Base-by-base conservation (phyloP, 2,113 vertebrate species). In the Phoenicopterus ruber region DNA sequence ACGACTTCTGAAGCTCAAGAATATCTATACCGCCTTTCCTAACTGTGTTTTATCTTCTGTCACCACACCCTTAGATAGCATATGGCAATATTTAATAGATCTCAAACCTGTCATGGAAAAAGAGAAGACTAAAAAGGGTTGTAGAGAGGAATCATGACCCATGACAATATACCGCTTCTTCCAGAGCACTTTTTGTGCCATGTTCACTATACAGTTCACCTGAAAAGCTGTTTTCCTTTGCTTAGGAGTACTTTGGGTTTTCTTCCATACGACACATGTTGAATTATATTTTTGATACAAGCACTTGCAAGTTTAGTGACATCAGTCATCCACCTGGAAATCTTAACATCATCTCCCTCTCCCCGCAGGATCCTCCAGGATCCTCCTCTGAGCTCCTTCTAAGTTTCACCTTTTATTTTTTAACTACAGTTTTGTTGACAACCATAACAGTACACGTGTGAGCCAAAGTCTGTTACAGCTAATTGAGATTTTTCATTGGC, bases 391-490 rank as follows among this genome's bases (percentile, higher is more conserved):
- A 76, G 21, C 7, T 79, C 46, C 25, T 77, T 77, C 14, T 65
- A 36, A 31, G 50, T 66, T 66, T 66, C 29, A 44, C n/a, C 9
- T 71, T 79, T 59, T 36, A 6, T 25, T 54, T 29, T 54, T 65
- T 62, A 66, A 28, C n/a, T 73, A 20, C 13, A 21, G 1, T 54
- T 86, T 70, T 54, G 13, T 66, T 73, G 28, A 77, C 32, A 93
- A 25, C 7, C 5, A 15, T 13, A 42, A 31, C 22, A 34, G 8
- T 25, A 29, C 10, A 9, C 0, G 0, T 19, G 3, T 72, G 8
- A 46, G 16, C 7, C 31, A 70, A 78, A 74, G 6, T 24, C 57
- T 86, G 26, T 58, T 36, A 77, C 54, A 94, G 55, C 7, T 74
- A 83, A 92, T 31, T 71, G n/a, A 81, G n/a, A 47, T 54, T 90